Evolutionary conservation across 1,140 invertebrate genomes (phyloP).

Genomic region (Manduca sexta): DNA sequence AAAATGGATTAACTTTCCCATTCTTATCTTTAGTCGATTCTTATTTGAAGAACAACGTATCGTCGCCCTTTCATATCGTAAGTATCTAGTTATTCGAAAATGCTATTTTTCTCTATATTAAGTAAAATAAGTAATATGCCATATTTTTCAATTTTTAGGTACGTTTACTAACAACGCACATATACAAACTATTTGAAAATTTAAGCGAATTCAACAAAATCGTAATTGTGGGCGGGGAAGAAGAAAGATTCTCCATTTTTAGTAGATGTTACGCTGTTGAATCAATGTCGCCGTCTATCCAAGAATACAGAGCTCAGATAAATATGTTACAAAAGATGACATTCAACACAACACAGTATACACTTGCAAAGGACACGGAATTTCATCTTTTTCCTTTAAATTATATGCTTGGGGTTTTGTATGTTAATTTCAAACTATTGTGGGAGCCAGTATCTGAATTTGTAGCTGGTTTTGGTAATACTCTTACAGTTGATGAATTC

Average conservation of each 20-base stretch:
- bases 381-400: slow-evolving; percentile 78
- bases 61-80: slow-evolving; percentile 78
- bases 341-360: slow-evolving; percentile 75
- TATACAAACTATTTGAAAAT: slow-evolving; percentile 81
- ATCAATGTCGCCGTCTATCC: slow-evolving; percentile 77
- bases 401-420: slow-evolving; percentile 87
- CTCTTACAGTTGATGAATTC: slow-evolving; percentile 79
- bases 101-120: too few relatives aligned
- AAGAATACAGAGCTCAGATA: slow-evolving; percentile 85
- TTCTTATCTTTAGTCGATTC: slow-evolving; percentile 72
- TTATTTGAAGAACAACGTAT: slow-evolving; percentile 73
- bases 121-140: too few relatives aligned
- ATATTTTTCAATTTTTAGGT: slow-evolving; percentile 69
- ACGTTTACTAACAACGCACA: slow-evolving; percentile 79
- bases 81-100: too few relatives aligned
- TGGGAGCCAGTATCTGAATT: slow-evolving; percentile 89
- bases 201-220: slow-evolving; percentile 59
- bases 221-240: slow-evolving; percentile 29
- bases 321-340: slow-evolving; percentile 82
- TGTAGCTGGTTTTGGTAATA: slow-evolving; percentile 81
- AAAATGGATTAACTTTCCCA: slow-evolving; percentile 59
- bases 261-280: slow-evolving; percentile 81
- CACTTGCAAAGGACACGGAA: slow-evolving; percentile 72
- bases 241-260: slow-evolving; percentile 76
- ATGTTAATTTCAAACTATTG: slow-evolving; percentile 89